phyloP scores from a whole-genome alignment of 2,888 invertebrate genomes.

The Hirtodrosophila alboralis region DNA sequence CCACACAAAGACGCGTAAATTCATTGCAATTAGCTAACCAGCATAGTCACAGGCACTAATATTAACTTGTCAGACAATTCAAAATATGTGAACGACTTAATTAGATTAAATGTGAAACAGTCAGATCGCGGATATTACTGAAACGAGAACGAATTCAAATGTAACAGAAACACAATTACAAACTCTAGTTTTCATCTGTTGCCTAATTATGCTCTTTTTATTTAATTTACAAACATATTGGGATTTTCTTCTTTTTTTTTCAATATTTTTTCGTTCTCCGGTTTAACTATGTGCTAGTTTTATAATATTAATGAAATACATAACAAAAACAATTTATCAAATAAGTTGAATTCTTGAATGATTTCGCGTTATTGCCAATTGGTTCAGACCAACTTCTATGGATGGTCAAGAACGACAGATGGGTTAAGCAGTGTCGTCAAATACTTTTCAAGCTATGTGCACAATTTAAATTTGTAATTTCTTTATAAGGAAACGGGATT shows the following conservation, averaged over 20 bases:
- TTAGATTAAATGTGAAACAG: constrained; percentile 30
- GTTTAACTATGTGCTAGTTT: constrained; percentile 47
- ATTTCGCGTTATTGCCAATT: constrained; percentile 60
- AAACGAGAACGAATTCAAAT: too few species aligned
- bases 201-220: constrained; percentile 45
- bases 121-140: too few species aligned
- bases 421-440: constrained; percentile 46
- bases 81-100: constrained; percentile 4
- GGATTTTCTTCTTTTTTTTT: constrained; percentile 28
- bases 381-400: constrained; percentile 42
- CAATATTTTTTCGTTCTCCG: constrained; percentile 39
- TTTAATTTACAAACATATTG: constrained; percentile 71
- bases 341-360: constrained; percentile 53
- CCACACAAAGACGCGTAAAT: background rate
- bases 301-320: constrained; percentile 69
- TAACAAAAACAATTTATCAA: constrained; percentile 71
- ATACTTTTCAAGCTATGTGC: constrained; percentile 56
- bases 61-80: constrained; percentile 6
- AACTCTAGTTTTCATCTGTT: constrained; percentile 1
- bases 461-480: constrained; percentile 29
- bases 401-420: background rate
- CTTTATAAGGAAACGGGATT: constrained; percentile 4
- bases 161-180: too few species aligned
- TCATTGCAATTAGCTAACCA: constrained; percentile 31
- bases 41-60: constrained; percentile 21